Evolutionary conservation across 1,140 invertebrate species (phyloP), one percentile per base, ranked within the genome.

Genomic region (Calephelis virginiensis): DNA sequence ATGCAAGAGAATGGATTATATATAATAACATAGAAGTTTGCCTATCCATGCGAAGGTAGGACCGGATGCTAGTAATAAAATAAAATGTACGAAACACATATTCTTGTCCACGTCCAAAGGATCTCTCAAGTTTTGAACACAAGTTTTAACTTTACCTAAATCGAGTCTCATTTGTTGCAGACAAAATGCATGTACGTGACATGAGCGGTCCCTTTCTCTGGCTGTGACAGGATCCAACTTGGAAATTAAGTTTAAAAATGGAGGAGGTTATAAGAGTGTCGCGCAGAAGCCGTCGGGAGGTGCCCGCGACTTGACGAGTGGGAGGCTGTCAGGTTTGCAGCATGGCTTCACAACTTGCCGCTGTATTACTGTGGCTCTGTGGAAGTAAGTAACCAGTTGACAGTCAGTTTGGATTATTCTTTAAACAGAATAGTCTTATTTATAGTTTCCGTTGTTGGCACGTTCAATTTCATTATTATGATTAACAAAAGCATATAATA

Each of bases 351-450:
- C 76, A 69, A 71, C 72, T 86, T 53, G 78, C 75, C 64, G 80
- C 83, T 28, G 74, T 86, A 56, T 69, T 86, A 69, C 61, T 89
- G 67, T 89, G 86, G 84, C 77, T 86, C 60, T 79, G 77, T 72
- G 84, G 84, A 78, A 84, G 86, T 86, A 75, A 85, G 84, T 83
- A 68, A 43, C 8, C 40, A 43, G 6, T 43, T 43, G 40, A 8
- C 40, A 43, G 40, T 28, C 40, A 43, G 40, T 43, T 43, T 9
- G 40, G 40, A 43, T 43, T 43, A 43, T 43, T 9, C 6, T 43
- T 43, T 9, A 9, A 8, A 43, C 7, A 9, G 40, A 1, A 43
- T 9, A 43, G 1, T 43, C 40, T 9, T 43, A 43, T 43, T 43
- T 8, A 43, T 5, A 43, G 28, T 28, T 28, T 28, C 28, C 28